phyloP scores from a whole-genome alignment of 2,113 vertebrate genomes.

The Spilogale gracilis region DNA sequence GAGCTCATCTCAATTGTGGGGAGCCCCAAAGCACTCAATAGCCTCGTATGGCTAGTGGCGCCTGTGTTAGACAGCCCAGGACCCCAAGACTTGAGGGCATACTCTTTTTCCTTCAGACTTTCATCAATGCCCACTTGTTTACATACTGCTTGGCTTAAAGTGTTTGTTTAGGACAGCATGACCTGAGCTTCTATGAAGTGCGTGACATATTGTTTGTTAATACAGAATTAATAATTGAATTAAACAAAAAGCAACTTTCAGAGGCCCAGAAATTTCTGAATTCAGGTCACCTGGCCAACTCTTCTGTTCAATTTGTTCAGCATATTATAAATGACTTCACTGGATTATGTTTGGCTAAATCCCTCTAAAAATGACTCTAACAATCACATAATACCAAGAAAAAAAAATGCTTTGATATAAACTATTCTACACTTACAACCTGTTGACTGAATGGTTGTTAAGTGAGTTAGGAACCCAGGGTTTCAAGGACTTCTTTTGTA shows the following conservation, averaged over 20 bases:
- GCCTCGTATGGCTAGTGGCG: background rate
- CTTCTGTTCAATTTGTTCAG: background rate
- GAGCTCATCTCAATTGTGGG: background rate
- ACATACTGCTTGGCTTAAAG: background rate
- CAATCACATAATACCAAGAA: background rate
- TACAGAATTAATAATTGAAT: background rate
- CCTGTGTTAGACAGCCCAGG: background rate
- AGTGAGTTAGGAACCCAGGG: background rate
- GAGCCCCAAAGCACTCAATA: background rate
- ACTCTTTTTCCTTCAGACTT: background rate
- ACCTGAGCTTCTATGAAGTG: background rate
- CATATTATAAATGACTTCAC: background rate
- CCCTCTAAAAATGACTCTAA: background rate
- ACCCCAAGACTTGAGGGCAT: background rate
- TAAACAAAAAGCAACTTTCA: background rate
- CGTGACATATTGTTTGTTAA: background rate
- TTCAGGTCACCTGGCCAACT: background rate
- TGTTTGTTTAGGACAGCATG: background rate
- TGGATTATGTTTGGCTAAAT: background rate
- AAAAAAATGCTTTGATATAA: constrained; percentile 12
- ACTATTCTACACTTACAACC: background rate
- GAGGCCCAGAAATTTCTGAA: constrained; percentile 17
- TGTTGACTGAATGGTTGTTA: constrained; percentile 17
- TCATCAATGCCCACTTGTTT: constrained; percentile 21
- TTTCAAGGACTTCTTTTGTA: constrained; percentile 3